These are phyloP conservation scores for Neofelis nebulosa DNA, from an alignment of 2,113 vertebrate genomes.

Conservation along the genomic window DNA sequence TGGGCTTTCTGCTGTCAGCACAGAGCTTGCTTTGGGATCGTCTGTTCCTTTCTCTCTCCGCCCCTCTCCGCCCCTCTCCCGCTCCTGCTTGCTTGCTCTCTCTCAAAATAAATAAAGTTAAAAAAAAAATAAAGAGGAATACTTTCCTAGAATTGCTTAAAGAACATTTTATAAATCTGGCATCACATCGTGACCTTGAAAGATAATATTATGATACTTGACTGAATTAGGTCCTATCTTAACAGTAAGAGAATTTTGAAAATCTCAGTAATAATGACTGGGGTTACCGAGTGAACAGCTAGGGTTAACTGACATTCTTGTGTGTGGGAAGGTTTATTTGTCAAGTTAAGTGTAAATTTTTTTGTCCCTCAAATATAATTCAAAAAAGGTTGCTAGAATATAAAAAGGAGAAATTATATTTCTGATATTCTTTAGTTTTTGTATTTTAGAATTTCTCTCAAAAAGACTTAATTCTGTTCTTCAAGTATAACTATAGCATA, in stretches of 20 bases:
- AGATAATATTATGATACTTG: not conserved
- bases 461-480: constrained; percentile 45
- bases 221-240: not conserved
- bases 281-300: not conserved
- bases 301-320: not conserved
- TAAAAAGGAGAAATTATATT: not conserved
- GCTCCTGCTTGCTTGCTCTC: too few species aligned
- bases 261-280: not conserved
- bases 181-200: not conserved
- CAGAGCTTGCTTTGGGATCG: too few species aligned
- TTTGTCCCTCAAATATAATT: not conserved
- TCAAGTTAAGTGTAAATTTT: constrained; percentile 40
- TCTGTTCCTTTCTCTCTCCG: too few species aligned
- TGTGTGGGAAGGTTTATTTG: not conserved
- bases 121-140: not conserved
- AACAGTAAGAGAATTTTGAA: not conserved
- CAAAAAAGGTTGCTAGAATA: not conserved
- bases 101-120: too few species aligned
- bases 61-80: too few species aligned
- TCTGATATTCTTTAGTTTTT: constrained; percentile 9
- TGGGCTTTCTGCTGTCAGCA: too few species aligned
- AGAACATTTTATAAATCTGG: not conserved
- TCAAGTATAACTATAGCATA: not conserved
- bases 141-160: not conserved
- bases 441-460: not conserved